phyloP scores from a whole-genome alignment of 2,797 vertebrate genomes.

The Phylloscopus collybita region DNA sequence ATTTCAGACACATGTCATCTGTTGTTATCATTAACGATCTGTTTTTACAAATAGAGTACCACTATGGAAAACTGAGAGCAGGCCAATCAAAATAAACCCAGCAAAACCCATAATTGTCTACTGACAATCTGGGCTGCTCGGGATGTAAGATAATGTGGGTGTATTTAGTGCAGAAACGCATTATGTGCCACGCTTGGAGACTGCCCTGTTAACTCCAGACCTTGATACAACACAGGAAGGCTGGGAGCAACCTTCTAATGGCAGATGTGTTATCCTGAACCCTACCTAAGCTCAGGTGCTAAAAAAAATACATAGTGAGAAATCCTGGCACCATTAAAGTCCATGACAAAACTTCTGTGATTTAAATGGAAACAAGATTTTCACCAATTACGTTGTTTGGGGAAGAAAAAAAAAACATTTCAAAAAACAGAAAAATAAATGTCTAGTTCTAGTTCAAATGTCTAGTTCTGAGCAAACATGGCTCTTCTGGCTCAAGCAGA shows the following conservation, averaged over 20 bases:
- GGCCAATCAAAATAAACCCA: conserved; percentile 93
- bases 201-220: conserved; percentile 32
- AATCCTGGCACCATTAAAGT: neutral
- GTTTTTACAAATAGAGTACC: conserved; percentile 85
- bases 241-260: neutral
- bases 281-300: neutral
- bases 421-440: neutral
- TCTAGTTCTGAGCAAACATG: neutral
- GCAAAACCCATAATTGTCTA: conserved; percentile 78
- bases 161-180: conserved; percentile 46
- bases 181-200: neutral
- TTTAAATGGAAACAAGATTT: neutral
- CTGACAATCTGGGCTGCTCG: conserved; percentile 79
- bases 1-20: conserved; percentile 85
- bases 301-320: neutral
- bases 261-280: neutral
- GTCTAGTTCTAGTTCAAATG: neutral
- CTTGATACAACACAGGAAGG: neutral
- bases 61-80: conserved; percentile 87
- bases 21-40: conserved; percentile 82
- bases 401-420: neutral
- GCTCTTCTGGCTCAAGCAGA: neutral
- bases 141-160: conserved; percentile 84
- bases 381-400: neutral
- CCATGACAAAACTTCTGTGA: rapidly evolving